phyloP scores from a whole-genome alignment of 2,113 vertebrate genomes.

The Stigmatopora argus region DNA sequence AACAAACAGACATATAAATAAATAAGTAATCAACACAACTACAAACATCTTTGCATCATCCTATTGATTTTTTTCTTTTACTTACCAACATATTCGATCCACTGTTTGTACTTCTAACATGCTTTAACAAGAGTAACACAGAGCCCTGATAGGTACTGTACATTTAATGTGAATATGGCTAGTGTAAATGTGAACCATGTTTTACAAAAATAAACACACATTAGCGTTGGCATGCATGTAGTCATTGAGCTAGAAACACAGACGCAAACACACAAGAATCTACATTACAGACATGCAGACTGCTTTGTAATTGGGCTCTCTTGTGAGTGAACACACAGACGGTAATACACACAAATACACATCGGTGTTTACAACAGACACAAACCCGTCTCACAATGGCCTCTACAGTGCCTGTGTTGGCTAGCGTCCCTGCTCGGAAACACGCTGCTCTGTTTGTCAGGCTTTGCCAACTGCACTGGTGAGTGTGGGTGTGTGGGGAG shows the following conservation, averaged over 20 bases:
- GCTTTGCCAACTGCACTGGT: conserved; percentile 53
- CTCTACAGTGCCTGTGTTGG: conserved; percentile 44
- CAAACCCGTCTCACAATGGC: conserved; percentile 36
- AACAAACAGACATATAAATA: no score
- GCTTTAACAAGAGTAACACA: conserved; percentile 17
- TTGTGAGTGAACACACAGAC: conserved; percentile 37
- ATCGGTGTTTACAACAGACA: conserved; percentile 29
- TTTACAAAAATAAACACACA: background rate
- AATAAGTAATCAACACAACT: conserved; percentile 25
- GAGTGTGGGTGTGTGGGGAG: background rate
- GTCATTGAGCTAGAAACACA: background rate
- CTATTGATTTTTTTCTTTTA: conserved; percentile 43
- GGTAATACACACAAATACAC: conserved; percentile 14
- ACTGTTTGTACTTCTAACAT: conserved; percentile 29
- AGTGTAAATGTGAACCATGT: background rate
- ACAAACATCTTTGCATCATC: conserved; percentile 29
- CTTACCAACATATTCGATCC: conserved; percentile 42
- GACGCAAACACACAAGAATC: background rate
- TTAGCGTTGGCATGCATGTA: background rate
- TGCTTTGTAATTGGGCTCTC: conserved; percentile 52
- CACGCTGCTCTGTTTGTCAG: conserved; percentile 55
- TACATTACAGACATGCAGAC: conserved; percentile 25
- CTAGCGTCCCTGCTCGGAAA: conserved; percentile 36
- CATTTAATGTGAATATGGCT: background rate
- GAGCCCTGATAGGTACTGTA: conserved; percentile 5